These are phyloP conservation scores for Sminthurides aquaticus DNA, from an alignment of 2,888 invertebrate genomes.

Conservation along the genomic window DNA sequence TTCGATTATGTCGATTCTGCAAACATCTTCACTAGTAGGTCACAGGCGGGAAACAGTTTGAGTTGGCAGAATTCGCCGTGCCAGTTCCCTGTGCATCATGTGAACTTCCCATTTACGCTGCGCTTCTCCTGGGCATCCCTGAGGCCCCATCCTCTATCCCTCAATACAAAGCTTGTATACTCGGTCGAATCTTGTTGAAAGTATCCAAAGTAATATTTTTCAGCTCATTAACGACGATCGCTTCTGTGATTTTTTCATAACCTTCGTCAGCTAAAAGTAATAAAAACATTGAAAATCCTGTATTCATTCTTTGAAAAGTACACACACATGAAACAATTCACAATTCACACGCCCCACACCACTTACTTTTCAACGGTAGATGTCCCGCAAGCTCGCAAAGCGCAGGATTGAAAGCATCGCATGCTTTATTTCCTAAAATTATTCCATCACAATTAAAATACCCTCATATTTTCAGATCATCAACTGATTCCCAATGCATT, in stretches of 20 bases:
- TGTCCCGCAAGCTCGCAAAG: constrained; percentile 70
- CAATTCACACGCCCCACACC: background rate
- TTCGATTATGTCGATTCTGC: no score
- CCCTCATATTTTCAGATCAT: background rate
- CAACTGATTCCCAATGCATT: no score
- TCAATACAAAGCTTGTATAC: background rate
- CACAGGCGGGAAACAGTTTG: no score
- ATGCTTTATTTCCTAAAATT: constrained; percentile 53
- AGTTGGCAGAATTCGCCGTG: no score
- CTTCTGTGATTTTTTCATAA: constrained; percentile 44
- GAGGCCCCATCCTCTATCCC: no score
- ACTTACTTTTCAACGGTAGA: constrained; percentile 60
- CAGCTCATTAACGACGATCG: constrained; percentile 39
- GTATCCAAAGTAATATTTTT: constrained; percentile 43
- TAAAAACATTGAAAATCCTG: background rate
- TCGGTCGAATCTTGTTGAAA: constrained; percentile 37
- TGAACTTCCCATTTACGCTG: no score
- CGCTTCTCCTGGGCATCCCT: no score
- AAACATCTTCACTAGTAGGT: no score
- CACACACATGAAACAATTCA: background rate
- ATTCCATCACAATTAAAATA: background rate
- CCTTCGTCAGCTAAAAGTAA: constrained; percentile 41
- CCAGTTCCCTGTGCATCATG: no score
- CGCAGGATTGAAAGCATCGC: constrained; percentile 60
- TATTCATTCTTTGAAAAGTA: background rate